A percentile compares a stretch with the other conserved stretches of the same genome.
Conservation (phyloP, 2,888 invertebrate genomes). For the Nezara viridula region DNA sequence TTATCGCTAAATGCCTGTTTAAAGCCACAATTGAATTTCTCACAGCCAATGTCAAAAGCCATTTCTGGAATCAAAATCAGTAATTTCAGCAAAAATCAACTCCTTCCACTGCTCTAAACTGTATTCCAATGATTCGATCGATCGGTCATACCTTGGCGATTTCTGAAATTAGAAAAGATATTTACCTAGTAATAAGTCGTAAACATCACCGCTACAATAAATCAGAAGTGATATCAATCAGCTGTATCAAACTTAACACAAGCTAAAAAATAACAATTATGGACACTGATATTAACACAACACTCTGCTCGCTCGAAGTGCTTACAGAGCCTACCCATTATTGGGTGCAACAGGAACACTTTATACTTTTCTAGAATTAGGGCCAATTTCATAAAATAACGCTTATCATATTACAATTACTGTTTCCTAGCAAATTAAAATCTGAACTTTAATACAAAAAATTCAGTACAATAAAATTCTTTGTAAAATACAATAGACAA, state of each 20-base stretch:
- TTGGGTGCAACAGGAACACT: too few species aligned
- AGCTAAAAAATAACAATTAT: background rate
- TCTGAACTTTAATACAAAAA: too few species aligned
- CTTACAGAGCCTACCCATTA: too few species aligned
- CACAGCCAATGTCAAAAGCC: background rate
- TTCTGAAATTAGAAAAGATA: background rate
- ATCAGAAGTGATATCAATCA: background rate
- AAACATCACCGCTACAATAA: background rate
- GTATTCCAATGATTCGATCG: background rate
- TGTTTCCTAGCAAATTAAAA: too few species aligned
- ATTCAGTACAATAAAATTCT: too few species aligned
- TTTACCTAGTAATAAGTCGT: background rate
- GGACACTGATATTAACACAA: too few species aligned
- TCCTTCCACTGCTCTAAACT: background rate
- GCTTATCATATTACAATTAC: too few species aligned
- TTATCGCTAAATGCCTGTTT: background rate
- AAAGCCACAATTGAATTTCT: background rate
- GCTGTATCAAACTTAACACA: background rate
- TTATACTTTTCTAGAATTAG: too few species aligned
- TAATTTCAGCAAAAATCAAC: slow-evolving; percentile 22
- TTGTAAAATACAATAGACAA: too few species aligned
- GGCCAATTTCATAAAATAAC: too few species aligned
- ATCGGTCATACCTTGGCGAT: background rate
- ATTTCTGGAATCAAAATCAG: background rate
- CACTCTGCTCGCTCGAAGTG: too few species aligned